Percentiles rank a stretch among this genome's conserved stretches.
Evolutionary conservation across 1,140 invertebrate species (phyloP).

Genomic region (Steinernema feltiae): DNA sequence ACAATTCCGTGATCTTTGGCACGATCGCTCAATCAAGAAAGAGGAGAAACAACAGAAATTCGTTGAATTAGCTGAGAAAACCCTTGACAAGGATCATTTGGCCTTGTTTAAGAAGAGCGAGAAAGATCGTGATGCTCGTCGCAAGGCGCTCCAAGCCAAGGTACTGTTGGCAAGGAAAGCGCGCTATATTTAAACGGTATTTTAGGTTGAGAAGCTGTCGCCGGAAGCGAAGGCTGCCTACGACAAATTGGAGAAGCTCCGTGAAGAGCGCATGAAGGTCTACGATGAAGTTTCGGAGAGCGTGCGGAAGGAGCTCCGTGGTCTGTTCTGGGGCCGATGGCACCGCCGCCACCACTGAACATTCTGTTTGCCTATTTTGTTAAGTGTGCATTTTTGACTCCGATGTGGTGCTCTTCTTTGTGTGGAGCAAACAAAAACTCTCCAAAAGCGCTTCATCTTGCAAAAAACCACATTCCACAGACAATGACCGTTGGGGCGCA

Average conservation of each 20-base stretch:
- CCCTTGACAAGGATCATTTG: not conserved
- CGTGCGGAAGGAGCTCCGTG: not conserved
- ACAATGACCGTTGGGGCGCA: not conserved
- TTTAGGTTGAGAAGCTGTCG: constrained; percentile 26
- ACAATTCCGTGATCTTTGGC: not conserved
- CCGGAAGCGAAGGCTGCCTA: constrained; percentile 48
- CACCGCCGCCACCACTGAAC: not conserved
- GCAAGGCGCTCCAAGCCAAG: not conserved
- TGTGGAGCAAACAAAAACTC: not conserved
- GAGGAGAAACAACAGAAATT: not conserved
- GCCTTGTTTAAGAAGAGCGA: constrained; percentile 8
- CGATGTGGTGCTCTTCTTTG: not conserved
- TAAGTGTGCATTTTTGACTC: not conserved
- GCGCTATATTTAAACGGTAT: too few species aligned
- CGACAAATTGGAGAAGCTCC: constrained; percentile 47
- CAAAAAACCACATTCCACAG: constrained; percentile 5
- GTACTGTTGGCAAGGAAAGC: too few species aligned
- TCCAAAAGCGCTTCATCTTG: not conserved
- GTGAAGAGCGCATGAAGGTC: constrained; percentile 18
- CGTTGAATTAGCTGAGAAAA: not conserved
- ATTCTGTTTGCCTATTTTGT: not conserved
- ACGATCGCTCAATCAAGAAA: constrained; percentile 5
- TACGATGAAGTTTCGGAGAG: not conserved
- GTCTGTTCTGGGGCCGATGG: constrained; percentile 1
- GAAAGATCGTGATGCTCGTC: not conserved